These are phyloP conservation scores for Theristus sp. DNA, from an alignment of 2,888 invertebrate genomes.

Conservation along the genomic window DNA sequence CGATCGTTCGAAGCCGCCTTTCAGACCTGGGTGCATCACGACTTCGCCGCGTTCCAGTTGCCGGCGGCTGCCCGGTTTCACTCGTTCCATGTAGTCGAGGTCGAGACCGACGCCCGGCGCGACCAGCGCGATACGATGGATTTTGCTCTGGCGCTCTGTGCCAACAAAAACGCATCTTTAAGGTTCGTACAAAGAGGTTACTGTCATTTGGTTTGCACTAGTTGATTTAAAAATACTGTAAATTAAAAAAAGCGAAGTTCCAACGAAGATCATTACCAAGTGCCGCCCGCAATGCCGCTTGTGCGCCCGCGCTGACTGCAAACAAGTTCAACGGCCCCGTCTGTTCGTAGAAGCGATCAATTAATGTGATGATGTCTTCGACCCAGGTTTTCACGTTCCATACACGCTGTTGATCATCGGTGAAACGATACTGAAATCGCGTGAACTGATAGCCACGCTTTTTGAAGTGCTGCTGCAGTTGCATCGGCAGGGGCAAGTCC, in stretches of 20 bases:
- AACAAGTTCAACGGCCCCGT: neutral
- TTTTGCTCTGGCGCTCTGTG: neutral
- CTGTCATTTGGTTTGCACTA: neutral
- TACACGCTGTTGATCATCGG: neutral
- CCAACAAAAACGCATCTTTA: too few species aligned
- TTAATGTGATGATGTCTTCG: neutral
- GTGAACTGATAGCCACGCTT: neutral
- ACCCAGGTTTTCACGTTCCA: neutral
- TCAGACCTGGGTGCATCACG: neutral
- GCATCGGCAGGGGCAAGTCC: neutral
- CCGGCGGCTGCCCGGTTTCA: neutral
- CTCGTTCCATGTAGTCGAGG: neutral
- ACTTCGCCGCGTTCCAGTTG: neutral
- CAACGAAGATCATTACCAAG: neutral
- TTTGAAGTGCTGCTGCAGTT: neutral
- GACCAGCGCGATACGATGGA: neutral
- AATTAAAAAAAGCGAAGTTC: neutral
- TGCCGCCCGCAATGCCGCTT: neutral
- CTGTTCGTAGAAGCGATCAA: neutral
- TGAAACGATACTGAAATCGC: neutral
- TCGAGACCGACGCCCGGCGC: neutral
- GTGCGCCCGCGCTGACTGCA: neutral
- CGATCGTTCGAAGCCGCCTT: neutral
- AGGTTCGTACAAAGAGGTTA: too few species aligned
- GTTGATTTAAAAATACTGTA: neutral